Evolutionary conservation across 2,113 vertebrate species (phyloP).

Genomic region (pig (Sus scrofa)): DNA sequence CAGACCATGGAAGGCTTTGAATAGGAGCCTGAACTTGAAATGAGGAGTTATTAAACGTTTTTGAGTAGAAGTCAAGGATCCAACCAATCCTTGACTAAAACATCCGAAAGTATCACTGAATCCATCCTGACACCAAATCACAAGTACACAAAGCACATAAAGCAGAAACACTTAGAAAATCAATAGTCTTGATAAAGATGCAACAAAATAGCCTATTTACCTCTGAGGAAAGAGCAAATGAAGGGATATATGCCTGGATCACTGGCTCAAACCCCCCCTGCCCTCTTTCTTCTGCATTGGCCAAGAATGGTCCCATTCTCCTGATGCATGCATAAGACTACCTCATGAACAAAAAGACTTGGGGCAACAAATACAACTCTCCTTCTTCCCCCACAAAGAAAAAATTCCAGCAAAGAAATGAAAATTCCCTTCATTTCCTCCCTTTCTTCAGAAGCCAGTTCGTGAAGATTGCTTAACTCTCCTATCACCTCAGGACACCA

Average conservation of each 20-base stretch:
- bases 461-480: not conserved
- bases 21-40: not conserved
- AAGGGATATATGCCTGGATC: not conserved
- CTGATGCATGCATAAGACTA: not conserved
- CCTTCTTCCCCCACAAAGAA: not conserved
- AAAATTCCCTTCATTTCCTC: conserved; percentile 68
- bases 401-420: conserved; percentile 67
- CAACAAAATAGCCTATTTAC: not conserved
- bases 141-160: conserved; percentile 12
- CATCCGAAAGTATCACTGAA: conserved; percentile 39
- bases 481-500: conserved; percentile 40
- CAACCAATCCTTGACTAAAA: conserved; percentile 48
- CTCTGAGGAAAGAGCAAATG: conserved; percentile 13
- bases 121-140: conserved; percentile 34
- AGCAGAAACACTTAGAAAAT: conserved; percentile 44
- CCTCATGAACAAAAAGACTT: not conserved
- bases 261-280: not conserved
- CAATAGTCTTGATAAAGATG: conserved; percentile 59
- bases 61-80: not conserved
- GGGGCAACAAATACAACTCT: not conserved
- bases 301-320: not conserved
- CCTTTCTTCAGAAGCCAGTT: conserved; percentile 40
- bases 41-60: not conserved
- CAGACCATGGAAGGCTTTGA: not conserved
- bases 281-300: not conserved